Evolutionary conservation across 2,797 vertebrate genomes (phyloP).

Genomic region (Triplophysa yarkandensis): DNA sequence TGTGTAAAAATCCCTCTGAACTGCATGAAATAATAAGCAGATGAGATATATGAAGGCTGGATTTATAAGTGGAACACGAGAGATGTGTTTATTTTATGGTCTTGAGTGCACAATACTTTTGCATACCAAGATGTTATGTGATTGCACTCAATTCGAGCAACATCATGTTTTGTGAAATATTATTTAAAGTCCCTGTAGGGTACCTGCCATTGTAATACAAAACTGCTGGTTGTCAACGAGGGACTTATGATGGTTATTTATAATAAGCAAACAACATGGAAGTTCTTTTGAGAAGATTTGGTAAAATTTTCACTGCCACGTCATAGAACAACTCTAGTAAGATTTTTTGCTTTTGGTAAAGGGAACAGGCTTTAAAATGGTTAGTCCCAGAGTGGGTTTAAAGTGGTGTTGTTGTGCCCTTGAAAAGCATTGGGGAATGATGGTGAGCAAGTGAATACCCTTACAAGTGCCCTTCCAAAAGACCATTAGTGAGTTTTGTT

Average conservation of each 20-base stretch:
- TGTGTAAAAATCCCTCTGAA: constrained; percentile 77
- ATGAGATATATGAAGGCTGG: constrained; percentile 51
- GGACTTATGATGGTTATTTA: constrained; percentile 21
- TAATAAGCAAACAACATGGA: constrained; percentile 7
- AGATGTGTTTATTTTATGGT: constrained; percentile 34
- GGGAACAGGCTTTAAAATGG: not conserved
- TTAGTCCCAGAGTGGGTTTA: not conserved
- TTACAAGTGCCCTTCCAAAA: not conserved
- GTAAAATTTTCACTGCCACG: not conserved
- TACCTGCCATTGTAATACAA: constrained; percentile 16
- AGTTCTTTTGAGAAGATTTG: constrained; percentile 16
- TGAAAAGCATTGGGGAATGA: not conserved
- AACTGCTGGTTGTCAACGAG: constrained; percentile 31
- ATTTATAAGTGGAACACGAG: constrained; percentile 34
- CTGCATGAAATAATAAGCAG: constrained; percentile 82
- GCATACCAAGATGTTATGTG: not conserved
- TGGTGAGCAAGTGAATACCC: not conserved
- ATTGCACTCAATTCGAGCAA: not conserved
- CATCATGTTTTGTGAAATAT: constrained; percentile 1
- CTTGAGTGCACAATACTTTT: constrained; percentile 30
- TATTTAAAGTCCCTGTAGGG: constrained; percentile 2
- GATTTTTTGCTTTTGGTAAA: not conserved
- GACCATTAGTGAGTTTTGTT: not conserved
- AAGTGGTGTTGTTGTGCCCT: not conserved
- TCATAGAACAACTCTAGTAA: not conserved